phyloP scores from a whole-genome alignment of 2,113 vertebrate species.

The Morone saxatilis region DNA sequence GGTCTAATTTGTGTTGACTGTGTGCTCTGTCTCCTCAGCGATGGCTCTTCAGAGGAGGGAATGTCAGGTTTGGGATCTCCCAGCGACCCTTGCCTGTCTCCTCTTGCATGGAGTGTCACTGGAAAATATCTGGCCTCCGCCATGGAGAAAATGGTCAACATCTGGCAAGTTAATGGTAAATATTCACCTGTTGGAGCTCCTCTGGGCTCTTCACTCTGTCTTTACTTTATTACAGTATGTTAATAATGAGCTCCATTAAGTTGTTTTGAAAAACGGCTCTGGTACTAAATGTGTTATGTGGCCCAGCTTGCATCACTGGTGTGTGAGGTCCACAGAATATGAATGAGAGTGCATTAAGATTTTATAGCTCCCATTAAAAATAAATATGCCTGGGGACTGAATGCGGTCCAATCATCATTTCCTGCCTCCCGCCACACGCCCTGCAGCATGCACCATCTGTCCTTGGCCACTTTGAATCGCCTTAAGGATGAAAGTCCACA shows the following conservation, averaged over 20 bases:
- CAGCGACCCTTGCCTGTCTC: slow-evolving; percentile 91
- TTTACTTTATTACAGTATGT: background rate
- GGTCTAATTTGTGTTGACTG: too few relatives aligned
- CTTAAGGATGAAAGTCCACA: slow-evolving; percentile 29
- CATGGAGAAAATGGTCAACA: slow-evolving; percentile 96
- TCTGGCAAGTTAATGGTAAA: slow-evolving; percentile 98
- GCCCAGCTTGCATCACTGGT: too few relatives aligned
- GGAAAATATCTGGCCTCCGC: slow-evolving; percentile 95
- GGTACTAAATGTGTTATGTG: background rate
- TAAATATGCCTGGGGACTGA: slow-evolving; percentile 33
- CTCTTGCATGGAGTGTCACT: slow-evolving; percentile 95
- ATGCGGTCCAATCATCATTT: slow-evolving; percentile 24
- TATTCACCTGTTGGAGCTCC: too few relatives aligned
- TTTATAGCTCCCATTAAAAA: slow-evolving; percentile 50
- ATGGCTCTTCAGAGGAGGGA: slow-evolving; percentile 88
- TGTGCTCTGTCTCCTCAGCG: slow-evolving; percentile 77
- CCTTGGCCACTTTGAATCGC: slow-evolving; percentile 5
- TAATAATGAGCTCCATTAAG: background rate
- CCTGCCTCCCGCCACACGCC: slow-evolving; percentile 37
- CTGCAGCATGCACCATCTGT: slow-evolving; percentile 60
- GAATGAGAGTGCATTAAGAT: slow-evolving; percentile 48
- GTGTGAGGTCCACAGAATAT: slow-evolving; percentile 34
- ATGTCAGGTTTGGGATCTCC: slow-evolving; percentile 88
- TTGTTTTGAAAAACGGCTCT: background rate
- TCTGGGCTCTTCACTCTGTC: background rate